Evolutionary conservation across 2,113 vertebrate species (phyloP).

Genomic region (Equus quagga): DNA sequence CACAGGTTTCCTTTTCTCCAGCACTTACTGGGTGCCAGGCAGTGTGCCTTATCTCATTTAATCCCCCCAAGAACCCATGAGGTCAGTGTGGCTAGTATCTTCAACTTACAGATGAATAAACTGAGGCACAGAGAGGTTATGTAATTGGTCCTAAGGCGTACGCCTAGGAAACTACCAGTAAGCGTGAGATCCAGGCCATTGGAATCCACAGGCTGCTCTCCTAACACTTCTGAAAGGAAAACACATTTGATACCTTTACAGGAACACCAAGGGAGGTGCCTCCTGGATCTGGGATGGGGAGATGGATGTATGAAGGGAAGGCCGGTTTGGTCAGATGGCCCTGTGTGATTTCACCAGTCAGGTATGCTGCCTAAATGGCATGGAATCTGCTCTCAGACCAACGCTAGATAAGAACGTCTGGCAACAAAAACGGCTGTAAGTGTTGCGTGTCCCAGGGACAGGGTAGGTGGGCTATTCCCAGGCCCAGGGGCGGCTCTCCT

Average conservation of each 20-base stretch:
- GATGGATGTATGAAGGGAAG: neutral
- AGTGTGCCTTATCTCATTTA: neutral
- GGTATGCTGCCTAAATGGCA: neutral
- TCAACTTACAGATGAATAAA: neutral
- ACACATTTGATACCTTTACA: neutral
- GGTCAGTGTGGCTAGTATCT: neutral
- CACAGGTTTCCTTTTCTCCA: neutral
- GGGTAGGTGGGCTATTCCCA: conserved; percentile 49
- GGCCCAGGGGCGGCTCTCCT: neutral
- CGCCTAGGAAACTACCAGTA: neutral
- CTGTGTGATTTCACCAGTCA: neutral
- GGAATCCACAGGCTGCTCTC: neutral
- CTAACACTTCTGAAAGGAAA: neutral
- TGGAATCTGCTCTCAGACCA: neutral
- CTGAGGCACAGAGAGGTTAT: neutral
- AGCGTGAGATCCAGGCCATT: neutral
- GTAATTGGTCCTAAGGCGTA: neutral
- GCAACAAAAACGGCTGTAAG: fast-evolving
- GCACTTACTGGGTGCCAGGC: neutral
- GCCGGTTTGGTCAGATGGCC: neutral
- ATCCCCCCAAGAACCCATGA: neutral
- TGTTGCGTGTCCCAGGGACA: neutral
- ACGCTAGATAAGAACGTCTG: neutral
- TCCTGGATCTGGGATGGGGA: neutral
- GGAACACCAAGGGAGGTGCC: neutral